These are phyloP conservation scores for Pteropus alecto DNA, from an alignment of 2,113 vertebrate species.

Conservation along the genomic window DNA sequence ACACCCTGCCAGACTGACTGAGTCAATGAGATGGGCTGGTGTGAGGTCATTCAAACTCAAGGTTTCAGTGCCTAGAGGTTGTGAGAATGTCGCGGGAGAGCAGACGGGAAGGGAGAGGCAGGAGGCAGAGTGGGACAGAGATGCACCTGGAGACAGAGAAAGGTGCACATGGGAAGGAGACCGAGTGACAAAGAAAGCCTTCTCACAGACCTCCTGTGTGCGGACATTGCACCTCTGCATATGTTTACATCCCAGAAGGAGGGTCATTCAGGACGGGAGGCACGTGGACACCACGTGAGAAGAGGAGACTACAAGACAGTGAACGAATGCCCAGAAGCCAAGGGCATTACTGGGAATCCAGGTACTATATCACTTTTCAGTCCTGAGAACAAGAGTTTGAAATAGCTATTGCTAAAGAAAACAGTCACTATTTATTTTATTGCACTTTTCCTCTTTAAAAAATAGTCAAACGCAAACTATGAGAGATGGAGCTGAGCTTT, in stretches of 20 bases:
- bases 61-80: background rate
- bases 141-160: background rate
- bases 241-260: background rate
- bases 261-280: background rate
- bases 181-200: background rate
- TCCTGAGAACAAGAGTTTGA: constrained; percentile 76
- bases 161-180: background rate
- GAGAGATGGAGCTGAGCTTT: constrained; percentile 52
- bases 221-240: background rate
- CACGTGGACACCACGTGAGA: background rate
- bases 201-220: background rate
- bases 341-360: constrained; percentile 44
- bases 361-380: constrained; percentile 58
- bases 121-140: background rate
- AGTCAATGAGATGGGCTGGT: background rate
- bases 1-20: constrained; percentile 17
- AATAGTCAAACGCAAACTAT: constrained; percentile 54
- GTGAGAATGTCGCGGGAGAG: background rate
- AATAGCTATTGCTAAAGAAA: constrained; percentile 79
- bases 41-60: constrained; percentile 19
- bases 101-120: background rate
- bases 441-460: constrained; percentile 74
- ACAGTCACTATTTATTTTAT: constrained; percentile 78
- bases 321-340: constrained; percentile 13
- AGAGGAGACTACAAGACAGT: background rate